Conservation (phyloP, 2,888 invertebrate genomes). For the Aquatica leii region DNA sequence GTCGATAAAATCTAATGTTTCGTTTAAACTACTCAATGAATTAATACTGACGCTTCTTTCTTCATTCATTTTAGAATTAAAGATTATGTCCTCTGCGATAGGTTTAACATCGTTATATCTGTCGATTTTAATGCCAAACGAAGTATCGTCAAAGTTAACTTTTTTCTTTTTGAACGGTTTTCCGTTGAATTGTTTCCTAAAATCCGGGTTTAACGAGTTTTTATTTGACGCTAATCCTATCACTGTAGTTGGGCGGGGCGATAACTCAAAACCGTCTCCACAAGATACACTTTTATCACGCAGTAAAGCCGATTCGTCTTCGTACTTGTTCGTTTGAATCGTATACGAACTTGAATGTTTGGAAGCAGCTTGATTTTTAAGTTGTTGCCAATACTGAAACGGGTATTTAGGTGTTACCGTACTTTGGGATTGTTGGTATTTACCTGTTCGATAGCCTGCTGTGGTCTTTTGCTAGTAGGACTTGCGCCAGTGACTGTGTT, state of each 20-base stretch:
- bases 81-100: neutral
- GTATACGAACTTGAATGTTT: conserved; percentile 58
- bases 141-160: conserved; percentile 54
- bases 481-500: conserved; percentile 89
- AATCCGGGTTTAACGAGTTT: conserved; percentile 40
- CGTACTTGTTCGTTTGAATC: conserved; percentile 54
- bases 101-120: neutral
- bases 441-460: conserved; percentile 74
- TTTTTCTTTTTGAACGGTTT: conserved; percentile 50
- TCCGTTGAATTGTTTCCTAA: conserved; percentile 55
- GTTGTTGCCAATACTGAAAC: conserved; percentile 76
- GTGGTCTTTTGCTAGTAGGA: conserved; percentile 70
- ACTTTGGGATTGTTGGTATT: neutral
- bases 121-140: conserved; percentile 3
- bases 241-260: conserved; percentile 72
- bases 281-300: conserved; percentile 83
- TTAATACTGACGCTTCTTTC: conserved; percentile 58
- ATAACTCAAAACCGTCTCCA: conserved; percentile 76
- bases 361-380: conserved; percentile 66
- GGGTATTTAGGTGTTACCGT: neutral
- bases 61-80: conserved; percentile 49
- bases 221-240: conserved; percentile 50
- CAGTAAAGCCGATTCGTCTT: conserved; percentile 65
- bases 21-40: conserved; percentile 57
- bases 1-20: conserved; percentile 58